Percentiles rank a stretch among this genome's conserved stretches.
These are phyloP conservation scores for Chrysolina haemoptera DNA, from an alignment of 2,888 invertebrate genomes.

Conservation along the genomic window DNA sequence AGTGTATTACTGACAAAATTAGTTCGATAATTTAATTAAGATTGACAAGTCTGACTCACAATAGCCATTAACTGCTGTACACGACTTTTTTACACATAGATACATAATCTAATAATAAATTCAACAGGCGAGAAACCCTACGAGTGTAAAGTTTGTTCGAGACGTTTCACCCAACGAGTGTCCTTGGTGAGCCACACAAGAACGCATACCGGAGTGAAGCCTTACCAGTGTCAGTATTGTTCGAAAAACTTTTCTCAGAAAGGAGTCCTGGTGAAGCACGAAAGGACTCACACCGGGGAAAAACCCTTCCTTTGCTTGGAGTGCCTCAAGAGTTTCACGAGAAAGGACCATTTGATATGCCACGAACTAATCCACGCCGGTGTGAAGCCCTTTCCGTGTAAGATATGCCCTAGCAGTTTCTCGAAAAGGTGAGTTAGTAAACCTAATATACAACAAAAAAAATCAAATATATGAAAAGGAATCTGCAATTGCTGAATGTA, in stretches of 20 bases:
- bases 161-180: slow-evolving; percentile 14
- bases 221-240: slow-evolving; percentile 24
- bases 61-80: too few relatives aligned
- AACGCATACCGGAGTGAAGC: slow-evolving; percentile 29
- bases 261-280: slow-evolving; percentile 1
- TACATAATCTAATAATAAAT: too few relatives aligned
- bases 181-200: slow-evolving; percentile 29
- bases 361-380: slow-evolving; percentile 13
- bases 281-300: slow-evolving; percentile 20
- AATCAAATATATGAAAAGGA: too few relatives aligned
- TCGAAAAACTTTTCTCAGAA: slow-evolving; percentile 26
- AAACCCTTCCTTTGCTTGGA: slow-evolving; percentile 4
- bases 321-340: slow-evolving; percentile 5
- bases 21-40: too few relatives aligned
- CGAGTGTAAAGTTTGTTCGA: slow-evolving; percentile 17
- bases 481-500: too few relatives aligned
- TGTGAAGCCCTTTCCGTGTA: not conserved
- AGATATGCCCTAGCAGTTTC: slow-evolving; percentile 2
- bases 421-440: too few relatives aligned
- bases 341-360: not conserved
- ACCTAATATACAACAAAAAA: too few relatives aligned
- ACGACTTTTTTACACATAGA: too few relatives aligned
- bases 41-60: too few relatives aligned
- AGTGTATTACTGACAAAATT: too few relatives aligned
- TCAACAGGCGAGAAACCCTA: slow-evolving; percentile 31